These are phyloP conservation scores for Conomelus anceps DNA, from an alignment of 2,888 invertebrate species.

Conservation along the genomic window DNA sequence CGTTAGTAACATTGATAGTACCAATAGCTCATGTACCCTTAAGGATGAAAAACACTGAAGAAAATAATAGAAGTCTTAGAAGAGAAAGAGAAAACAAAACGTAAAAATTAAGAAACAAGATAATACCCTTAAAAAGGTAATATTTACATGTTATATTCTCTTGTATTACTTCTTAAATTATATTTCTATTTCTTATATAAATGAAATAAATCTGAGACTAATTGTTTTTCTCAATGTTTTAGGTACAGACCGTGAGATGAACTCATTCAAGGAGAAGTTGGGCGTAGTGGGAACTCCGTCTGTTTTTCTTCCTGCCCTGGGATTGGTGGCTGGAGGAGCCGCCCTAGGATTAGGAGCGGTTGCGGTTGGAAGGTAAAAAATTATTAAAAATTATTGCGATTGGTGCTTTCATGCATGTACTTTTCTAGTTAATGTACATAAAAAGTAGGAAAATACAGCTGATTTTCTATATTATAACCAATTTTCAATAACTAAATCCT, in stretches of 20 bases:
- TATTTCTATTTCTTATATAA: background rate
- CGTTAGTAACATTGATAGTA: no score
- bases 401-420: background rate
- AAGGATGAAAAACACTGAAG: no score
- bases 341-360: slow-evolving; percentile 75
- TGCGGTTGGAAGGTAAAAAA: slow-evolving; percentile 56
- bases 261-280: slow-evolving; percentile 54
- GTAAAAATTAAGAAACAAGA: no score
- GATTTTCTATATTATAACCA: background rate
- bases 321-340: slow-evolving; percentile 74
- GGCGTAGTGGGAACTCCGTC: slow-evolving; percentile 51
- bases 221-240: background rate
- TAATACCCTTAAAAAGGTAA: no score
- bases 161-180: no score
- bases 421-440: background rate
- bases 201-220: background rate
- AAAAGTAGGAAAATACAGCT: background rate
- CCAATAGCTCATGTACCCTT: no score
- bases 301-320: slow-evolving; percentile 66
- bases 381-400: background rate
- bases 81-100: no score
- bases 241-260: slow-evolving; percentile 24
- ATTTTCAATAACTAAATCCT: no score
- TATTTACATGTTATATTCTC: no score
- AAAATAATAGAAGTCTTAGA: no score